Percentiles rank a stretch among this genome's conserved stretches.
phyloP scores from a whole-genome alignment of 2,797 vertebrate genomes.

The Poecilia velifera region DNA sequence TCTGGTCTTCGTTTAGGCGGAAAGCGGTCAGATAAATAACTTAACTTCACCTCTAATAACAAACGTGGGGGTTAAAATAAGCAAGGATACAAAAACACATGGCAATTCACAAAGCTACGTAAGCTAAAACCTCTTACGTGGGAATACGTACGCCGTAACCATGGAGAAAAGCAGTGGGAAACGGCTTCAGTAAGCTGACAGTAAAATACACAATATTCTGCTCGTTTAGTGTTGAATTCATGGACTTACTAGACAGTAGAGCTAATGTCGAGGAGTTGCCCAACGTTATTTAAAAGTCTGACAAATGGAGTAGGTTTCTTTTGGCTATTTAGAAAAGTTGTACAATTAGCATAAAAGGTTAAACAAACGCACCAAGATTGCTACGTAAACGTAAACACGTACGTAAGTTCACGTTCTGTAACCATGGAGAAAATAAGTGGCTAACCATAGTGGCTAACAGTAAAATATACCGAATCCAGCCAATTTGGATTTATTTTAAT shows the following conservation, averaged over 20 bases:
- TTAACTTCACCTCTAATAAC: conserved; percentile 23
- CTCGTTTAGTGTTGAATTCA: not conserved
- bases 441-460: not conserved
- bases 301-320: not conserved
- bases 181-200: not conserved
- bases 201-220: not conserved
- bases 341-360: not conserved
- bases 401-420: not conserved
- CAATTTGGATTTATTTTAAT: not conserved
- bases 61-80: conserved; percentile 1
- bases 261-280: not conserved
- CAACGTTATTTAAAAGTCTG: not conserved
- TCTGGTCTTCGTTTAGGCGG: not conserved
- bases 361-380: conserved; percentile 31
- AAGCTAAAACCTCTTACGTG: not conserved
- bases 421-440: conserved; percentile 7
- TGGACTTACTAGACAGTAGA: not conserved
- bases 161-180: not conserved
- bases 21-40: not conserved
- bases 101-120: conserved; percentile 42
- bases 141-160: not conserved
- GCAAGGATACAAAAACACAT: not conserved
- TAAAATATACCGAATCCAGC: not conserved
- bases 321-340: not conserved
- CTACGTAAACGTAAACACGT: conserved; percentile 16